Percentiles rank a stretch among this genome's conserved stretches.
These are phyloP conservation scores for Epizoanthus illoricatus DNA, from an alignment of 92 coral and sea anemone species.

Conservation along the genomic window DNA sequence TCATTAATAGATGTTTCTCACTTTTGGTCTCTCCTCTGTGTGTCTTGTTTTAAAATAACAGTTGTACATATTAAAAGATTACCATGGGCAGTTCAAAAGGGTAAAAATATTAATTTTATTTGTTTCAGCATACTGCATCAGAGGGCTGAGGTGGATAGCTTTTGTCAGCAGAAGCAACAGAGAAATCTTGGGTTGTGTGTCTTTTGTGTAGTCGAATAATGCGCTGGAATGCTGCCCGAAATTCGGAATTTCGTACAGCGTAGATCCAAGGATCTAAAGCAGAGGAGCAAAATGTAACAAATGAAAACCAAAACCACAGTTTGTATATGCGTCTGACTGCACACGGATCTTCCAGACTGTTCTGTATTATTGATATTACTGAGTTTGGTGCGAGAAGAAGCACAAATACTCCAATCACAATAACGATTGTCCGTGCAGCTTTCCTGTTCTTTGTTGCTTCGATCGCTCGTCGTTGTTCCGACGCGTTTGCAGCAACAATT, in stretches of 20 bases:
- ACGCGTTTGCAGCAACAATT: not conserved
- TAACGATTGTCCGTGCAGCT: slow-evolving; percentile 2
- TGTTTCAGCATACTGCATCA: too few species aligned
- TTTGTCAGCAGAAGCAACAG: not conserved
- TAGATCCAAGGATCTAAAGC: not conserved
- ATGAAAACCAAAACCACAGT: slow-evolving; percentile 12
- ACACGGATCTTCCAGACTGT: not conserved
- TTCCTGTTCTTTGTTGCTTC: not conserved
- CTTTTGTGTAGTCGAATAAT: not conserved
- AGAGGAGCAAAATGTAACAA: slow-evolving; percentile 1
- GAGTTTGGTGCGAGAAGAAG: not conserved
- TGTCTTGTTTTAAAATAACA: too few species aligned
- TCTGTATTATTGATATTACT: not conserved
- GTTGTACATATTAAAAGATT: too few species aligned
- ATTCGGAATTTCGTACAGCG: not conserved
- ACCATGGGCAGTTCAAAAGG: too few species aligned
- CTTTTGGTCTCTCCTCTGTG: too few species aligned
- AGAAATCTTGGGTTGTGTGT: not conserved
- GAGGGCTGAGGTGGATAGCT: too few species aligned
- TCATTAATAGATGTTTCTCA: too few species aligned
- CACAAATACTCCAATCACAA: not conserved
- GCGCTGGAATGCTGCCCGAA: not conserved
- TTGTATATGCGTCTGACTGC: not conserved
- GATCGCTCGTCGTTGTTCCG: not conserved
- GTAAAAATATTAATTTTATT: too few species aligned